Base-by-base conservation (phyloP, 2,888 invertebrate genomes). In the Sabatieria punctata region DNA sequence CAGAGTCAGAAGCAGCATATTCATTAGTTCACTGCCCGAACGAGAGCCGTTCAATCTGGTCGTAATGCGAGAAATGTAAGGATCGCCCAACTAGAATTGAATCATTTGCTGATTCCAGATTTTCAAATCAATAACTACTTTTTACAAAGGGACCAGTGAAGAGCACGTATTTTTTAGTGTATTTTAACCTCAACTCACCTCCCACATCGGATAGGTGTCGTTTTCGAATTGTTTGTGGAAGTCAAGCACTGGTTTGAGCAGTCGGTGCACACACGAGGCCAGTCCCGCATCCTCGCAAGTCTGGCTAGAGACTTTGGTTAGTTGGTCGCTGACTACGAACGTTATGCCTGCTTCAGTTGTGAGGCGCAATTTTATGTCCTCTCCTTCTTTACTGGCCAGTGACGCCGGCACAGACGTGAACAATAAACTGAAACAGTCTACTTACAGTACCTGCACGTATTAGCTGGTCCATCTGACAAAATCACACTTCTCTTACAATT, bases 1-100 rank as follows among this genome's bases (percentile, higher is more conserved):
- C 45, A 88, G 68, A 19, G 85, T 63, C 60, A 82, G 71, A 15
- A 77, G 68, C 46, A 89, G 64, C 79, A 85, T 82, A 60, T 83
- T 82, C 60, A 84, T 73, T 55, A 78, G 70, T 39, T n/a, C n/a
- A 15, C 33, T 6, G 37, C 37, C 8, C 37, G 6, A 4, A 6
- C 37, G 8, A 11, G 8, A 30, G 8, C 30, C 30, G 8, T 30
- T 11, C 8, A 57, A 54, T 21, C 63, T 50, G 41, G 57, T 59
- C 1, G 67, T 61, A 2, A 69, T 47, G n/a, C 70, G 60, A 26
- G 53, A 49, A 0, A 55, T 55, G 30, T 60, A 56, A 2, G 64
- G 55, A 49, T 65, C 60, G 22, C 65, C 64, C 46, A 68, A 55
- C 65, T 66, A 55, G n/a, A 50, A 48, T 1, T n/a, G n/a, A n/a